phyloP scores from a whole-genome alignment of 1,140 invertebrate genomes.

The Nephila pilipes region DNA sequence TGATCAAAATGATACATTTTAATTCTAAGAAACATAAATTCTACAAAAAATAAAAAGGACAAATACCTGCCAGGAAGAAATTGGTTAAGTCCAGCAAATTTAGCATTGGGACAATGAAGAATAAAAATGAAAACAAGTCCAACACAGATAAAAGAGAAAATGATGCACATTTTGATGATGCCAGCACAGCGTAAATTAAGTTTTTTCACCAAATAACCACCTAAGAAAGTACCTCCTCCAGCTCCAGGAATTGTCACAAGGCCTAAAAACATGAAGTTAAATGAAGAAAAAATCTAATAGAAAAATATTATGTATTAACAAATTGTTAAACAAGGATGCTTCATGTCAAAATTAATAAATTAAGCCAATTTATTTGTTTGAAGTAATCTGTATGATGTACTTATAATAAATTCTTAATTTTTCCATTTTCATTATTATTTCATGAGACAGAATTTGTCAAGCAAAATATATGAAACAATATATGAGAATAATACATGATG shows the following conservation, averaged over 20 bases:
- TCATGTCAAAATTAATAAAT: too few species aligned
- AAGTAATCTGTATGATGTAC: too few species aligned
- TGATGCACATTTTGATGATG: conserved; percentile 89
- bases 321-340: too few species aligned
- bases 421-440: too few species aligned
- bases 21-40: not conserved
- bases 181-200: conserved; percentile 87
- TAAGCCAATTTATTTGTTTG: too few species aligned
- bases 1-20: too few species aligned
- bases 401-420: too few species aligned
- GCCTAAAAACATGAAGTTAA: conserved; percentile 81
- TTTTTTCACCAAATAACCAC: conserved; percentile 89
- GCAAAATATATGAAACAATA: too few species aligned
- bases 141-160: conserved; percentile 84
- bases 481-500: too few species aligned
- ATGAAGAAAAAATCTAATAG: too few species aligned
- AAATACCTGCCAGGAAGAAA: conserved; percentile 83
- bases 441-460: too few species aligned
- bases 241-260: conserved; percentile 82
- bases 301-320: too few species aligned
- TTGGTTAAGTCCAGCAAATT: conserved; percentile 88
- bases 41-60: not conserved
- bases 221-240: conserved; percentile 88
- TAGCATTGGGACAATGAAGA: conserved; percentile 87
- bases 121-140: conserved; percentile 86